A percentile compares a stretch with the other conserved stretches of the same genome.
These are phyloP conservation scores for Cinclus mexicanus DNA, from an alignment of 2,113 vertebrate genomes.

Conservation along the genomic window DNA sequence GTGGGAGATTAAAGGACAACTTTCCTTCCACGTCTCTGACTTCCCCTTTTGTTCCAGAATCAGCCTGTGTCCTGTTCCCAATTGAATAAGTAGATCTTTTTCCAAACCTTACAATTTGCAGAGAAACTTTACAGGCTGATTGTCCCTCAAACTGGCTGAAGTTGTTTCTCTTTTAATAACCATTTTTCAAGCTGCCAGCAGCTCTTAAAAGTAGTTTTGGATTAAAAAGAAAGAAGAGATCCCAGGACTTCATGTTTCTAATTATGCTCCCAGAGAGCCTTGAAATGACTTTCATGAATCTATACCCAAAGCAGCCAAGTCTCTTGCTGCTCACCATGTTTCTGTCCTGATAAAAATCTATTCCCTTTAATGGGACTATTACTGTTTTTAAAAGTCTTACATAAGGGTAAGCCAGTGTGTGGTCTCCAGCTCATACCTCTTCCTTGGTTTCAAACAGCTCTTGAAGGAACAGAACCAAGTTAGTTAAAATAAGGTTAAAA, in stretches of 20 bases:
- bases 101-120: neutral
- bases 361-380: constrained; percentile 22
- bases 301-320: constrained; percentile 16
- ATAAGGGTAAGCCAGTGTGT: neutral
- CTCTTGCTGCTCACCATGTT: constrained; percentile 36
- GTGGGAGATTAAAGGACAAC: neutral
- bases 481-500: neutral
- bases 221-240: constrained; percentile 42
- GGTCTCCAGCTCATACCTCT: neutral
- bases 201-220: constrained; percentile 26
- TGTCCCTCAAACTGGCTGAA: neutral
- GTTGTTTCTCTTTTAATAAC: constrained; percentile 18
- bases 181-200: constrained; percentile 11
- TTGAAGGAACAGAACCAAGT: neutral
- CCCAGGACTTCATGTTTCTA: constrained; percentile 55
- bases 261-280: constrained; percentile 53
- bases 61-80: neutral
- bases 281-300: constrained; percentile 52
- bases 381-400: constrained; percentile 27
- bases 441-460: neutral
- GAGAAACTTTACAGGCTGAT: neutral
- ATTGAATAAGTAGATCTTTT: neutral
- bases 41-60: neutral
- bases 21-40: neutral
- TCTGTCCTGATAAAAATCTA: constrained; percentile 34